A percentile compares a stretch with the other conserved stretches of the same genome.
phyloP scores from a whole-genome alignment of 2,888 invertebrate genomes.

The Lithophane leautieri region DNA sequence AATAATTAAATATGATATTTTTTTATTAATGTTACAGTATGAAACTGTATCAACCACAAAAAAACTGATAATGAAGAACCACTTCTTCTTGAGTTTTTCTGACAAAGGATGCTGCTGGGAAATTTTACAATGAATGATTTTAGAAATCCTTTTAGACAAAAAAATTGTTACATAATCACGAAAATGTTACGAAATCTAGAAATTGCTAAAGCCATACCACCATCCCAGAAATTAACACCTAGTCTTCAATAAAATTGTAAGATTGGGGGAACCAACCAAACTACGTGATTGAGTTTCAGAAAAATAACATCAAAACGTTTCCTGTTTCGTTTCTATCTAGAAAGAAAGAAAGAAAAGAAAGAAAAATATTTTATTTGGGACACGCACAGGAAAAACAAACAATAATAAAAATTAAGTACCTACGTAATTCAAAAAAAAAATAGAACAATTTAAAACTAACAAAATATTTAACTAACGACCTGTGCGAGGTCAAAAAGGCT shows the following conservation, averaged over 20 bases:
- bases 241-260: conserved; percentile 4
- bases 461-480: too few species aligned
- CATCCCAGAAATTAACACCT: conserved; percentile 5
- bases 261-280: not conserved
- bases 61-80: not conserved
- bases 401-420: too few species aligned
- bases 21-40: too few species aligned
- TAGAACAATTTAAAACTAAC: too few species aligned
- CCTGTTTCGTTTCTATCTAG: too few species aligned
- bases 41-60: not conserved
- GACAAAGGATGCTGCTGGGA: not conserved
- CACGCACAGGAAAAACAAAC: too few species aligned
- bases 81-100: not conserved
- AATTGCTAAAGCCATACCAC: not conserved
- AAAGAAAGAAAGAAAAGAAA: too few species aligned
- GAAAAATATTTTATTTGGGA: too few species aligned
- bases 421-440: too few species aligned
- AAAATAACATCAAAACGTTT: conserved; percentile 26
- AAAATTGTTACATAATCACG: too few species aligned
- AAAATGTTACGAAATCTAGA: not conserved
- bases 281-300: not conserved
- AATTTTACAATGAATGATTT: not conserved
- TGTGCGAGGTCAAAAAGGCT: too few species aligned
- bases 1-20: too few species aligned
- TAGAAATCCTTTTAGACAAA: not conserved